phyloP scores from a whole-genome alignment of 2,888 invertebrate genomes.

The Eupithecia insigniata region DNA sequence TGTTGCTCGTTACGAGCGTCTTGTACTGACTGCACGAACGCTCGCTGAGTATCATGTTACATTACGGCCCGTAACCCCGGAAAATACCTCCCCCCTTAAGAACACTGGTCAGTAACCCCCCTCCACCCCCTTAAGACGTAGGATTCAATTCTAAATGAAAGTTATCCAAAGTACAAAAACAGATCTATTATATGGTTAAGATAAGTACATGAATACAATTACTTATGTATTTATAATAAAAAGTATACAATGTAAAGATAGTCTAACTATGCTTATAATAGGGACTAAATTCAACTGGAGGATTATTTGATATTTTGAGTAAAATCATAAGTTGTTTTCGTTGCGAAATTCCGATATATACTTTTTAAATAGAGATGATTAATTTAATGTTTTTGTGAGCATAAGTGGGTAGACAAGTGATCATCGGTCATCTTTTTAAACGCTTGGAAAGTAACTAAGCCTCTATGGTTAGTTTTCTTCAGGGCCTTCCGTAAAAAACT shows the following conservation, averaged over 20 bases:
- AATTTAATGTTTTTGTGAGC: neutral
- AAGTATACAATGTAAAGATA: slow-evolving; percentile 20
- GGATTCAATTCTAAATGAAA: slow-evolving; percentile 4
- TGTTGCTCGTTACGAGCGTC: too few relatives aligned
- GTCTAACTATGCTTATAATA: slow-evolving; percentile 18
- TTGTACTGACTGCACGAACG: too few relatives aligned
- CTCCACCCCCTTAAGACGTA: too few relatives aligned
- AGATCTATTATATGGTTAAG: slow-evolving; percentile 6
- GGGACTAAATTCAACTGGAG: slow-evolving; percentile 23
- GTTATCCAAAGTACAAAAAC: slow-evolving; percentile 22
- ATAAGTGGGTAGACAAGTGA: neutral
- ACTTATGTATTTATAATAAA: neutral
- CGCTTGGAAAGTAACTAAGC: neutral
- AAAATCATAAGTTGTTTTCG: slow-evolving; percentile 25
- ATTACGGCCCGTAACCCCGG: too few relatives aligned
- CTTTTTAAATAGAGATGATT: slow-evolving; percentile 4
- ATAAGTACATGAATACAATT: slow-evolving; percentile 19
- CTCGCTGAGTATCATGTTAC: too few relatives aligned
- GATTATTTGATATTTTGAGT: slow-evolving; percentile 8
- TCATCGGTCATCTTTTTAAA: neutral
- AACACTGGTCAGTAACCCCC: too few relatives aligned
- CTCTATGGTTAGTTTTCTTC: neutral
- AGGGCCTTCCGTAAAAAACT: neutral
- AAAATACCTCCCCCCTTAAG: too few relatives aligned
- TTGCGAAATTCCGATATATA: slow-evolving; percentile 23